Evolutionary conservation across 2,113 vertebrate species (phyloP).

Genomic region (Aix galericulata): DNA sequence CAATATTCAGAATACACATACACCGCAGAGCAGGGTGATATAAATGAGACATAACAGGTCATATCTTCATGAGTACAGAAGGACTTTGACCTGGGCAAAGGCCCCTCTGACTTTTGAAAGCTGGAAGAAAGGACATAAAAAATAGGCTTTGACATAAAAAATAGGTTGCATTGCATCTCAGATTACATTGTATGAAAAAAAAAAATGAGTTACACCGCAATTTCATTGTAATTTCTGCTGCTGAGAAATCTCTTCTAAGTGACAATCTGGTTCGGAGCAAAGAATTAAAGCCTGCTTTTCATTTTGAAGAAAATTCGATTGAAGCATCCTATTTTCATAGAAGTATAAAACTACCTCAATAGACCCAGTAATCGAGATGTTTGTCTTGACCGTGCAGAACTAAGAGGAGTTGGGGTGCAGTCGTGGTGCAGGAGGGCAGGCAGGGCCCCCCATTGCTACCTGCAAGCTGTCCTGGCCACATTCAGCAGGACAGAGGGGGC

Average conservation of each 20-base stretch:
- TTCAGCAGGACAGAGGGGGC: not conserved
- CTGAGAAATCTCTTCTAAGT: not conserved
- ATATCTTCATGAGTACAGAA: not conserved
- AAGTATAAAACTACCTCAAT: not conserved
- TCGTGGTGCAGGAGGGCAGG: not conserved
- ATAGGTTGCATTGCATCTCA: not conserved
- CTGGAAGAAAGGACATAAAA: not conserved
- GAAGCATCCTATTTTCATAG: not conserved
- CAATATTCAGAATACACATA: not conserved
- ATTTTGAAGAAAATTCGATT: not conserved
- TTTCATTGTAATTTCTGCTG: conserved; percentile 18
- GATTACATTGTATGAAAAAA: not conserved
- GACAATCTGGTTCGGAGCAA: not conserved
- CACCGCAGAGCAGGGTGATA: not conserved
- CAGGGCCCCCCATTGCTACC: not conserved
- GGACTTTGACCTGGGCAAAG: not conserved
- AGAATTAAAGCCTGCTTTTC: not conserved
- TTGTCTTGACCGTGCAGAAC: not conserved
- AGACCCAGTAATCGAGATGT: not conserved
- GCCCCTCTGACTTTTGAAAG: not conserved
- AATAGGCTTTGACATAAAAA: not conserved
- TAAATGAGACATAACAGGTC: not conserved
- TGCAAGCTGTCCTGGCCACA: not conserved
- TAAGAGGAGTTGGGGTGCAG: not conserved
- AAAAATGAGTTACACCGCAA: not conserved